Base-by-base conservation (phyloP, 2,797 vertebrate genomes). In the Paratrypauchen microcephalus region DNA sequence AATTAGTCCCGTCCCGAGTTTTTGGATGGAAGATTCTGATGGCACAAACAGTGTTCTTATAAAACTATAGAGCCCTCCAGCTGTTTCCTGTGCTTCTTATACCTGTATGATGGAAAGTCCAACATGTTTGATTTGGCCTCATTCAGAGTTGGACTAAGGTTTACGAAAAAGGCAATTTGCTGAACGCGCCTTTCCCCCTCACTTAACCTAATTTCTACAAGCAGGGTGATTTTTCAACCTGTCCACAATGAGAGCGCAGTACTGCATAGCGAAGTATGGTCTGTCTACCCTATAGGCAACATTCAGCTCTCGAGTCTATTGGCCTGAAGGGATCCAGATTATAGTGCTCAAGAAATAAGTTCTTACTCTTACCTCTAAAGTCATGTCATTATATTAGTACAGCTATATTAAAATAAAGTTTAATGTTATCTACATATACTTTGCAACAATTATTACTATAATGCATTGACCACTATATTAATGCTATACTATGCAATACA, bases 141-240 rank as follows among this genome's bases (percentile, higher is more conserved):
- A 75, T 59, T 32, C 50, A 55, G 79, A 73, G 69, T 74, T 65
- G 63, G 70, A 69, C 52, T 68, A 82, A 65, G 47, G 68, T 69
- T 62, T 69, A 58, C 18, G 70, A 74, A 54, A 75, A 68, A 75
- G 48, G 64, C 72, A 74, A 81, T 88, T 75, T 87, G 77, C 80
- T 76, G 73, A 79, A 75, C 45, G 56, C 24, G 12, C 4, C 19
- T 45, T 65, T 77, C 76, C 36, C 23, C 32, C 41, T 64, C 57
- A 76, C 71, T 76, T 83, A 83, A 83, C 78, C 80, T 76, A 72
- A 76, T 85, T 86, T 78, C 63, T 81, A 56, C 68, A 75, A 73
- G 61, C 66, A 66, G 65, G 68, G 66, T 71, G 69, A 65, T 78
- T 72, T 79, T 68, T 78, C 45, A 39, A 26, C 66, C 69, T 77